Percentiles rank a stretch among this genome's conserved stretches.
phyloP scores from a whole-genome alignment of 2,888 invertebrate species.

The Aleiodes alternator region DNA sequence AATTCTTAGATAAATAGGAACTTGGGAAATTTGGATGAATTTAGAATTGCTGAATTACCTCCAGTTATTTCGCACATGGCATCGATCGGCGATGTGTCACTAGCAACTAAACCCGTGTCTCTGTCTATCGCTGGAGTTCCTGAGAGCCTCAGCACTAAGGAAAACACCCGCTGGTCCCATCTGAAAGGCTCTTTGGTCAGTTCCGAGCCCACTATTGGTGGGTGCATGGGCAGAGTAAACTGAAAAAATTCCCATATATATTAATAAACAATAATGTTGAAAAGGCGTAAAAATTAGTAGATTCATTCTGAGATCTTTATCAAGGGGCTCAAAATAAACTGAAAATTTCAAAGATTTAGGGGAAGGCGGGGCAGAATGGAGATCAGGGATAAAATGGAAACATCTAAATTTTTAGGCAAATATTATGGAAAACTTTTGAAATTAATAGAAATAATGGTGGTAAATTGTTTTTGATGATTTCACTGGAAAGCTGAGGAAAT shows the following conservation, averaged over 20 bases:
- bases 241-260: conserved; percentile 71
- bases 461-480: no score
- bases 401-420: no score
- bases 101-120: conserved; percentile 92
- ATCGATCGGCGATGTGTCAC: conserved; percentile 96
- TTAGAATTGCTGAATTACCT: conserved; percentile 77
- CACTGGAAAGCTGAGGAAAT: no score
- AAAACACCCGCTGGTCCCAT: conserved; percentile 99
- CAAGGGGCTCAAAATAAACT: no score
- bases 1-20: conserved; percentile 19
- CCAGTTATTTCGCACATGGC: conserved; percentile 99
- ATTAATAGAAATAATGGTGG: no score
- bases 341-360: no score
- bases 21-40: neutral
- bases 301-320: no score
- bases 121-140: conserved; percentile 93
- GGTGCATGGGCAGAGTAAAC: conserved; percentile 94
- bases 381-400: no score
- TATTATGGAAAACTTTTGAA: no score
- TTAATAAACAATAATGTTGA: conserved; percentile 28
- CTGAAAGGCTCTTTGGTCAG: conserved; percentile 98
- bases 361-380: no score
- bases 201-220: conserved; percentile 96
- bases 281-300: no score
- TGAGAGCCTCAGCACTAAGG: conserved; percentile 92